A percentile compares a stretch with the other conserved stretches of the same genome.
Evolutionary conservation across 2,888 invertebrate genomes (phyloP).

Genomic region (Cynaeus angustus): DNA sequence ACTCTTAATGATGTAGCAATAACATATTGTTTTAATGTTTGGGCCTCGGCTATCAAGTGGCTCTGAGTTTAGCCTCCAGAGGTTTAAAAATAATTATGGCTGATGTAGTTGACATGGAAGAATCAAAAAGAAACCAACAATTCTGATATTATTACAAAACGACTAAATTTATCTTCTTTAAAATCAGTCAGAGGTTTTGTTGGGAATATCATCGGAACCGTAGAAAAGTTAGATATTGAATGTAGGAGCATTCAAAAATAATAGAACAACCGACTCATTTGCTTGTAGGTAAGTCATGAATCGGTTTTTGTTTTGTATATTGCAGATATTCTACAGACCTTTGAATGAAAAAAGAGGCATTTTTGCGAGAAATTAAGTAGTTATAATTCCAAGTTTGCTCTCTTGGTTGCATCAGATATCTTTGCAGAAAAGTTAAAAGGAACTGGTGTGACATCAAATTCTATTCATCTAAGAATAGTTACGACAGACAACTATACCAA

Average conservation of each 20-base stretch:
- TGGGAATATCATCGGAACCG: constrained; percentile 72
- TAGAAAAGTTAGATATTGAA: constrained; percentile 76
- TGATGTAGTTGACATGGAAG: constrained; percentile 67
- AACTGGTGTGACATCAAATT: constrained; percentile 44
- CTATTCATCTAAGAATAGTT: constrained; percentile 47
- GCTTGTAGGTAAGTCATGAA: constrained; percentile 3
- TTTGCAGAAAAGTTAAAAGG: constrained; percentile 42
- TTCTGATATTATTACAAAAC: constrained; percentile 65
- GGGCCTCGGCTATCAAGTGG: constrained; percentile 67
- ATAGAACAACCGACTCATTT: constrained; percentile 78
- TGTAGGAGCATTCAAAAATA: constrained; percentile 71
- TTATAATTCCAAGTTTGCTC: constrained; percentile 47
- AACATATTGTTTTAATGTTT: constrained; percentile 5
- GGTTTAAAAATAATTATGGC: constrained; percentile 73
- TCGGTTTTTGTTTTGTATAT: too few species aligned
- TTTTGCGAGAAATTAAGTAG: constrained; percentile 2
- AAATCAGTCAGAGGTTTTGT: constrained; percentile 76
- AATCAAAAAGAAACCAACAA: constrained; percentile 61
- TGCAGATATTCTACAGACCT: not conserved
- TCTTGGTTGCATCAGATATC: constrained; percentile 40
- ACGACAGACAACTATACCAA: constrained; percentile 20
- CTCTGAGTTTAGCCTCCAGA: constrained; percentile 68
- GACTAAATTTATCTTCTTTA: constrained; percentile 74
- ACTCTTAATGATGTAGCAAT: too few species aligned
- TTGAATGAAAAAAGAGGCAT: not conserved